A percentile compares a stretch with the other conserved stretches of the same genome.
Evolutionary conservation across 1,140 invertebrate genomes (phyloP).

Genomic region (honey bee (Apis mellifera)): Amel_HAv3.1 CM009942.2:8390501-8391000

Average conservation of each 20-base stretch:
- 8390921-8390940: no score
- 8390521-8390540: conserved; percentile 1
- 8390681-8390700: conserved; percentile 3
- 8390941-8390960: no score
- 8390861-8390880: no score
- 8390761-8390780: no score
- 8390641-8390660: not conserved
- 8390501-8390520: conserved; percentile 13
- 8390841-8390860: no score
- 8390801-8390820: no score
- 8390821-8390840: no score
- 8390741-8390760: not conserved
- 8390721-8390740: not conserved
- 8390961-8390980: no score
- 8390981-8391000: no score
- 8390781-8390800: no score
- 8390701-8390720: not conserved
- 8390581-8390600: conserved; percentile 38
- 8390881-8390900: no score
- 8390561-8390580: conserved; percentile 28
- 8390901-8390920: no score
- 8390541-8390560: not conserved
- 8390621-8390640: conserved; percentile 35
- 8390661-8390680: not conserved
- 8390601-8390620: conserved; percentile 26